Base-by-base conservation (phyloP, 2,113 vertebrate species). In the Pseudolaguvia tuberculata region DNA sequence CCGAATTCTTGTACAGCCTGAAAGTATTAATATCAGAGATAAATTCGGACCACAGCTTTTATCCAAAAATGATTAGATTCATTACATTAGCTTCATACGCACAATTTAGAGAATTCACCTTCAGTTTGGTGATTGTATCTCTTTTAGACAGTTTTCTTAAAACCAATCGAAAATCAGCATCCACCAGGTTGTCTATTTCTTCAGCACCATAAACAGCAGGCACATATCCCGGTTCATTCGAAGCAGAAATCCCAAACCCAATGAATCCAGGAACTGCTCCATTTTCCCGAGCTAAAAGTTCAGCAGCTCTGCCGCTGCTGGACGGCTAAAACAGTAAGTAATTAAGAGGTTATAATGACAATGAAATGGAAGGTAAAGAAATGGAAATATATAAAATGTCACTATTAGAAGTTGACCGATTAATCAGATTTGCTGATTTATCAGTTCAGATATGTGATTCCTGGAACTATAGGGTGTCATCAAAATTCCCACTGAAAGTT, bases 1-100 rank as follows among this genome's bases (percentile, higher is more conserved):
- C 94, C 96, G 91, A 98, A 98, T 81, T 99, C 96, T 65, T 99
- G 96, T 82, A 96, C 94, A 78, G 97, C 97, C 96, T 99, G 78
- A 82, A 88, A 82, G 18, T 31, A 39, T 11, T 50, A 39, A 42
- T 20, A 17, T 50, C 52, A 58, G 17, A 50, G 7, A 67, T 67
- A 1, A 29, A 13, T 9, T 18, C 15, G 52, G 1, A 53, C 5
- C 45, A 53, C 14, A 63, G n/a, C 3, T 48, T 21, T 59, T 4
- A 11, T 52, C 57, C 12, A 2, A 39, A 59, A 15, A 59, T 5
- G 14, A 39, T 39, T 39, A 20, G 17, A 5, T 62, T 15, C 18
- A 5, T 62, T 66, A 15, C n/a, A 27, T 53, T 23, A n/a, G n/a
- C n/a, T n/a, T n/a, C n/a, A 15, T 58, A 52, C 0, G 58, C 20